Evolutionary conservation across 1,140 invertebrate species (phyloP), one percentile per base, ranked within the genome.

Genomic region (Hypothenemus hampei): DNA sequence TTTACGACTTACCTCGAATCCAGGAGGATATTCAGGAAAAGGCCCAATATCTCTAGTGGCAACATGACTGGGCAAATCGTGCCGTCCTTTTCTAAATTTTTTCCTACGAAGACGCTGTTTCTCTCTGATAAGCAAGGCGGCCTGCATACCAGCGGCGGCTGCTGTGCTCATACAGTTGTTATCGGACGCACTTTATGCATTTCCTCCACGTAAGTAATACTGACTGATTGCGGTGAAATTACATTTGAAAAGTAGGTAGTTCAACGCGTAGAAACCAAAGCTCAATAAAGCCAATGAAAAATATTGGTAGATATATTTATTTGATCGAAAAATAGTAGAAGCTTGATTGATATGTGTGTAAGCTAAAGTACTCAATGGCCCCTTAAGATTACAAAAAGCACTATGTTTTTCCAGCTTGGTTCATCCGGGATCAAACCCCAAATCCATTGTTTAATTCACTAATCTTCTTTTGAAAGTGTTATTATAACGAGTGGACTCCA

Each of bases 41-140:
- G 86, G 87, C 65, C 81, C 84, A 71, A 89, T 89, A 64, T 86
- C 79, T 77, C 83, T 86, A 63, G 86, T 89, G 66, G 87, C 86
- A 66, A 90, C 82, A 78, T 89, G 87, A 74, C 84, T 87, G 64
- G 87, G 86, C 71, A 89, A 77, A 70, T 89, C 86, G 69, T 81
- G 77, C 74, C 85, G 81, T 58, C 74, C 72, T 69, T 78, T 78
- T 71, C 80, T 79, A 69, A 83, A 78, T 73, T 84, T 84, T 77
- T 85, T 84, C 79, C 81, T 81, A 69, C 82, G 76, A 75, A 87
- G 82, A 75, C 85, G 83, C 78, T 86, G 86, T 78, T 89, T 89
- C 72, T 86, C 81, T 80, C 86, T 85, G 78, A 90, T 83, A 77
- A 89, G 87, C 78, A 90, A 81, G 79, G 87, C 87, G 77, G 87